Percentiles rank a stretch among this genome's conserved stretches.
Evolutionary conservation across 2,797 vertebrate genomes (phyloP).

Genomic region (Kryptolebias ocellatus): DNA sequence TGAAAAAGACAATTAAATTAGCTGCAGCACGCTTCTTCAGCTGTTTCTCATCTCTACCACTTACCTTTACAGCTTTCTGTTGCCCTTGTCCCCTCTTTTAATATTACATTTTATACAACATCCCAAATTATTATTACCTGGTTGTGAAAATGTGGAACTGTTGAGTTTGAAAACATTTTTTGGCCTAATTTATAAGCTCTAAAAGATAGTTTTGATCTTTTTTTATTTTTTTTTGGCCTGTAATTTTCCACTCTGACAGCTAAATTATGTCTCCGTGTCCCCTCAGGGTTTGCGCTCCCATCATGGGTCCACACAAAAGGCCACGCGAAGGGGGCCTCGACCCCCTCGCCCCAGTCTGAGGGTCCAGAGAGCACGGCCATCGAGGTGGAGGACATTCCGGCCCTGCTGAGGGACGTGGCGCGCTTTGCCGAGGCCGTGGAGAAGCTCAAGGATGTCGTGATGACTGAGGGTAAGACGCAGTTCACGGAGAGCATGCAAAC

Average conservation of each 20-base stretch:
- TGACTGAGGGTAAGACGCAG: conserved; percentile 85
- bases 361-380: conserved; percentile 78
- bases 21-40: no score
- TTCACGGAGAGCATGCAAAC: neutral
- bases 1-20: no score
- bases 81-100: no score
- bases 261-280: neutral
- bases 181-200: neutral
- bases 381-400: conserved; percentile 91
- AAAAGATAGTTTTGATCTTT: neutral
- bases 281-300: conserved; percentile 86
- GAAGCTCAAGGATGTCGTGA: conserved; percentile 92
- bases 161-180: no score
- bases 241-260: accelerated
- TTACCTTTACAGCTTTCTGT: no score
- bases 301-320: conserved; percentile 84
- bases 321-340: conserved; percentile 79
- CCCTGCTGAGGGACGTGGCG: conserved; percentile 88
- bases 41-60: no score
- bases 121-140: no score
- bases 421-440: conserved; percentile 93
- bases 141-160: no score
- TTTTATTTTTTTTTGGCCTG: no score
- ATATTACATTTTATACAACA: no score
- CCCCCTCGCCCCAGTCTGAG: conserved; percentile 77